These are phyloP conservation scores for Microtus pennsylvanicus DNA, from an alignment of 2,113 vertebrate species.

Conservation along the genomic window DNA sequence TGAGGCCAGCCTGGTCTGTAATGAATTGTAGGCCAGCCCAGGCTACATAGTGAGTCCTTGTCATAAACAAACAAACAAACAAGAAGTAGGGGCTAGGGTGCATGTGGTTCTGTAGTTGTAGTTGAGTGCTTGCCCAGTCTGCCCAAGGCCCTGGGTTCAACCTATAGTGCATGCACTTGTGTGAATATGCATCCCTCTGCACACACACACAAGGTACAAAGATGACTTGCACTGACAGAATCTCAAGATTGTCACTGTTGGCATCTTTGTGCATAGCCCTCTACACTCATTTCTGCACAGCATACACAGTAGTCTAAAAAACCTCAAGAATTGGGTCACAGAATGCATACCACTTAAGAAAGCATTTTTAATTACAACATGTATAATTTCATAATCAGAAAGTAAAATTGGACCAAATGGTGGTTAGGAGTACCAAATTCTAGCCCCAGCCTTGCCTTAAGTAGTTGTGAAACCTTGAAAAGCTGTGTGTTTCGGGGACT, in stretches of 20 bases:
- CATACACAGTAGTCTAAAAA: constrained; percentile 26
- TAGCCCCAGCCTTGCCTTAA: neutral
- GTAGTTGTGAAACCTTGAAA: neutral
- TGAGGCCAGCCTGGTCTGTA: neutral
- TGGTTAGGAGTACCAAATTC: neutral
- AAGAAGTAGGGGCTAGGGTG: neutral
- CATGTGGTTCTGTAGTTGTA: neutral
- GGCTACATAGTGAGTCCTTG: neutral
- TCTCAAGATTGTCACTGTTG: neutral
- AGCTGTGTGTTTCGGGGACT: neutral
- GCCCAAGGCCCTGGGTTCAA: neutral
- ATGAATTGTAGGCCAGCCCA: neutral
- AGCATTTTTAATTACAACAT: constrained; percentile 46
- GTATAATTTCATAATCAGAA: constrained; percentile 55
- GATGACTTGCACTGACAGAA: neutral
- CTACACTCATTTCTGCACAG: neutral
- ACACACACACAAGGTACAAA: neutral
- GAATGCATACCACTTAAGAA: neutral
- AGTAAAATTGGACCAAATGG: neutral
- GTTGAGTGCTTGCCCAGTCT: neutral
- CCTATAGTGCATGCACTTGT: no score
- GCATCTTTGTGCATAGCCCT: neutral
- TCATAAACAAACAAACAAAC: neutral
- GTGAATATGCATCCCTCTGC: neutral
- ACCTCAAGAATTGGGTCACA: neutral